Evolutionary conservation across 2,888 invertebrate species (phyloP).

Genomic region (Callosobruchus maculatus): DNA sequence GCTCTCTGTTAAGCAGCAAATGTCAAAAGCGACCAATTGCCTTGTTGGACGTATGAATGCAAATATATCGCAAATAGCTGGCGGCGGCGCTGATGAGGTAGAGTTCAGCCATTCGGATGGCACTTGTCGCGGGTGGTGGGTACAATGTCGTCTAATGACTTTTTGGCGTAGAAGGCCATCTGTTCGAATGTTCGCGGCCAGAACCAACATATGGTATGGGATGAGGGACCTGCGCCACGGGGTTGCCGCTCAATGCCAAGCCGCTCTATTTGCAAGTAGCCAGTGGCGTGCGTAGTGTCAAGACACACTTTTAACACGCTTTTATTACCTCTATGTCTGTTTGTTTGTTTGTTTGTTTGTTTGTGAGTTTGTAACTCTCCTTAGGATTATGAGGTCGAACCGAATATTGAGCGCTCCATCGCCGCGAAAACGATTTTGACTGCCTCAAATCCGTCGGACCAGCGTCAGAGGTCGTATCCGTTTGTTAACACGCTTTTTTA

Average conservation of each 20-base stretch:
- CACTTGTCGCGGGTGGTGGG: constrained; percentile 41
- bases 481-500: too few relatives aligned
- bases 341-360: too few relatives aligned
- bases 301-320: too few relatives aligned
- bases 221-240: not conserved
- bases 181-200: constrained; percentile 49
- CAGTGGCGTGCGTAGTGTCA: constrained; percentile 17
- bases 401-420: too few relatives aligned
- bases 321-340: too few relatives aligned
- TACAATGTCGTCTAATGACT: constrained; percentile 51
- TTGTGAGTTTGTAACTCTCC: too few relatives aligned
- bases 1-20: too few relatives aligned
- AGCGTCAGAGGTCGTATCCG: too few relatives aligned
- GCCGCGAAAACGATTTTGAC: too few relatives aligned
- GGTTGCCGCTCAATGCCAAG: constrained; percentile 1
- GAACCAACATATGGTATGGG: constrained; percentile 47
- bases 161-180: constrained; percentile 50
- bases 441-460: too few relatives aligned
- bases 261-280: constrained; percentile 12
- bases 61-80: not conserved
- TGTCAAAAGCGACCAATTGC: too few relatives aligned
- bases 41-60: not conserved
- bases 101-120: constrained; percentile 36
- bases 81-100: constrained; percentile 27
- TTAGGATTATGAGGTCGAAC: too few relatives aligned